Conservation (phyloP, 2,113 vertebrate species). For the Thryonomys swinderianus region DNA sequence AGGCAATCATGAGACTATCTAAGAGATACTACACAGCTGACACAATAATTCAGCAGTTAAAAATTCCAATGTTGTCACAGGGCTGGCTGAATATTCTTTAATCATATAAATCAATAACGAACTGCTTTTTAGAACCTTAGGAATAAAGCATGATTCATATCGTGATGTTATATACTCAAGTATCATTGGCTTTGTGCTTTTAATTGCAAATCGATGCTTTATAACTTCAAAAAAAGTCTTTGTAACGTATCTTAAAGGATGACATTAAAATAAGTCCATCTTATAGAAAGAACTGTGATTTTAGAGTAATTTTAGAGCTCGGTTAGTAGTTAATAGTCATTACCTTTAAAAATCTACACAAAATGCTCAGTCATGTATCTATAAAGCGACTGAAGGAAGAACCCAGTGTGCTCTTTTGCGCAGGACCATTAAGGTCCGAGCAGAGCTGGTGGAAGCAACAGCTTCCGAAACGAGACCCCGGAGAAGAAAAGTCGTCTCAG, state of each 20-base stretch:
- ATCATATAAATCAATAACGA: conserved; percentile 53
- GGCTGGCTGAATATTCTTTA: background rate
- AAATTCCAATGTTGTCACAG: background rate
- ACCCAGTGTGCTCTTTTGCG: background rate
- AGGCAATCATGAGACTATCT: conserved; percentile 29
- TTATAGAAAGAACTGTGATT: conserved; percentile 37
- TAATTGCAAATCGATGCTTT: conserved; percentile 54
- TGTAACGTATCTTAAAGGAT: conserved; percentile 27
- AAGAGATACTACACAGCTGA: conserved; percentile 3
- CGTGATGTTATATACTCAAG: conserved; percentile 45
- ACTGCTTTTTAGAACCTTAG: conserved; percentile 29
- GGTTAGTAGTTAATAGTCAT: conserved; percentile 34
- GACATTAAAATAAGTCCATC: conserved; percentile 18
- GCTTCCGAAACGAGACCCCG: background rate
- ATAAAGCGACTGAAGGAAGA: background rate
- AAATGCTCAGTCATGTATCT: conserved; percentile 18
- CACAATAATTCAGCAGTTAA: conserved; percentile 43
- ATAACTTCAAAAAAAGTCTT: conserved; percentile 59
- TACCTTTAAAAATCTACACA: background rate
- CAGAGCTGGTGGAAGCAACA: background rate
- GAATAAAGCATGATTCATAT: conserved; percentile 38
- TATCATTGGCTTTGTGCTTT: conserved; percentile 48
- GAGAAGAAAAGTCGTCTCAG: background rate
- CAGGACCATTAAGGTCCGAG: background rate
- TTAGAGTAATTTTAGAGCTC: background rate